Percentiles rank a stretch among this genome's conserved stretches.
Evolutionary conservation across 2,888 invertebrate genomes (phyloP).

Genomic region (Rhagium mordax): DNA sequence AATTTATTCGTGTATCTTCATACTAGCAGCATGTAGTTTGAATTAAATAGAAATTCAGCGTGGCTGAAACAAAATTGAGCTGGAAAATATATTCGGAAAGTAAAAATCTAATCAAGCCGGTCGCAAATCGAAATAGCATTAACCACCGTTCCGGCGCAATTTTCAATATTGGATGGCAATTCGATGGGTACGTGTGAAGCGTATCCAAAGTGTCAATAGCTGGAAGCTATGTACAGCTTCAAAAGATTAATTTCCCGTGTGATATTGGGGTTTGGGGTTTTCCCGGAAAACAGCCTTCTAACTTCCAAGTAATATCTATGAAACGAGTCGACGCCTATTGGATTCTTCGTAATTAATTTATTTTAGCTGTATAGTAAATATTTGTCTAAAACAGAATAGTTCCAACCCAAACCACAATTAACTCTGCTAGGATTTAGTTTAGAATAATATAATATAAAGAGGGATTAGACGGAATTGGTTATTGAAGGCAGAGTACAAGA

Average conservation of each 20-base stretch:
- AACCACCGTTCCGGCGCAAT: constrained; percentile 3
- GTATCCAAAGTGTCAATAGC: constrained; percentile 40
- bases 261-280: constrained; percentile 36
- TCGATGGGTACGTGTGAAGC: constrained; percentile 14
- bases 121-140: constrained; percentile 15
- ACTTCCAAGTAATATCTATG: constrained; percentile 30
- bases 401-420: not conserved
- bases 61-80: not conserved
- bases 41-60: not conserved
- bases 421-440: not conserved
- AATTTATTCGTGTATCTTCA: too few species aligned
- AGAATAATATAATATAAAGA: too few species aligned
- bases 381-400: not conserved
- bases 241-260: constrained; percentile 35
- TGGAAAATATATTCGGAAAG: not conserved
- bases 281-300: constrained; percentile 36
- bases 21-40: too few species aligned
- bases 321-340: not conserved
- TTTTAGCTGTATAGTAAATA: not conserved
- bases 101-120: constrained; percentile 18
- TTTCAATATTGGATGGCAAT: constrained; percentile 21
- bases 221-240: constrained; percentile 27
- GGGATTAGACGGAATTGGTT: too few species aligned
- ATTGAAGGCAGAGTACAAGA: too few species aligned
- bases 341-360: constrained; percentile 4